Evolutionary conservation across 2,888 invertebrate species (phyloP), one percentile per base, ranked within the genome.

Genomic region (Pyrrhosoma nymphula): DNA sequence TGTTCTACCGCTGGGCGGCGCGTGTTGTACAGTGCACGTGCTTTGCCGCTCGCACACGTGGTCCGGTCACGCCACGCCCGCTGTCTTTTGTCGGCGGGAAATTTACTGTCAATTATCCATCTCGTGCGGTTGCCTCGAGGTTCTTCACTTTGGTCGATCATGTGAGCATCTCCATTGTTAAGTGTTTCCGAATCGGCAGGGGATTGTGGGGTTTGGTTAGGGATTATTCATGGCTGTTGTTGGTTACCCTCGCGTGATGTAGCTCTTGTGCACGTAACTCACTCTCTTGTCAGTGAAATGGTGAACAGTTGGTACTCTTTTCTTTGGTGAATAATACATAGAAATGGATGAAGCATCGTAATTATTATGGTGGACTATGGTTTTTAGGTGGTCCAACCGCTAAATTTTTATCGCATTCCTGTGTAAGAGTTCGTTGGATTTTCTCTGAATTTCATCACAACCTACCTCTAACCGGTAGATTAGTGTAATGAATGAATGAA

Each of bases 71-170:
- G 93, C 93, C 47, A 69, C 69, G 26, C 23, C 63, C 10, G 39
- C 30, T 23, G 39, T 89, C 56, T 23, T 89, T n/a, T 89, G 55
- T 89, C 16, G 47, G 47, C n/a, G n/a, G 47, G 47, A 93, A 93
- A 93, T 93, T 93, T 93, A 93, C 93, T 69, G 69, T 56, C 93
- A 93, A 93, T 93, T 93, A 69, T 93, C 93, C 35, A 69, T 93
- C 56, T 69, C 63, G 47, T n/a, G 69, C 39, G 93, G 69, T 69
- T 26, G 82, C 82, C 82, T 20, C 14, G 82, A 35, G 35, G 69
- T 69, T 35, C 82, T 30, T 82, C 30, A 8, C 18, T 35, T 30
- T 35, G 3, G 82, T 82, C 30, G 30, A 82, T 82, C 26, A 82
- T 82, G 10, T 35, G 69, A 69, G 69, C 26, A 30, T 82, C 82